Evolutionary conservation across 1,140 invertebrate genomes (phyloP).

Genomic region (Meloidogyne hapla): DNA sequence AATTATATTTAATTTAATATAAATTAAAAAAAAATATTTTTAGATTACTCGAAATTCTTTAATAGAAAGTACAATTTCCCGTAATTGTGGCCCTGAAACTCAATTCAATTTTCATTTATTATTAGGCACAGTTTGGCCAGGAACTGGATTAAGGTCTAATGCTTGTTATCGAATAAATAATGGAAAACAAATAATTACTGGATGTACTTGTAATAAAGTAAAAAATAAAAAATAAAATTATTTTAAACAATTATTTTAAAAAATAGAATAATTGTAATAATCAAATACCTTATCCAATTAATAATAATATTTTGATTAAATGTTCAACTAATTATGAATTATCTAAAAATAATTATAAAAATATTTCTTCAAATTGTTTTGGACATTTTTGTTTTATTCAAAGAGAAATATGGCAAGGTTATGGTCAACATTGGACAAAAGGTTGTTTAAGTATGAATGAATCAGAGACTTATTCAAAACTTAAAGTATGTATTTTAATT

Average conservation of each 20-base stretch:
- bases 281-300: conserved; percentile 38
- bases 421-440: conserved; percentile 32
- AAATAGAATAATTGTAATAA: conserved; percentile 39
- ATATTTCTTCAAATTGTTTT: conserved; percentile 27
- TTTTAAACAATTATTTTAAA: not conserved
- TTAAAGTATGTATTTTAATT: conserved; percentile 2
- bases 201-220: conserved; percentile 34
- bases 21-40: conserved; percentile 12
- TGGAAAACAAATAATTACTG: conserved; percentile 20
- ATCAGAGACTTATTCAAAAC: conserved; percentile 2
- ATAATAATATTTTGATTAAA: conserved; percentile 25
- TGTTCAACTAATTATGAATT: conserved; percentile 16
- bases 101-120: conserved; percentile 43
- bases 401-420: conserved; percentile 25
- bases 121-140: conserved; percentile 39
- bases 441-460: conserved; percentile 26
- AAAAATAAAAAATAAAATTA: conserved; percentile 6
- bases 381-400: conserved; percentile 46
- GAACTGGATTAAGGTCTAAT: conserved; percentile 30
- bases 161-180: conserved; percentile 36
- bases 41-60: not conserved
- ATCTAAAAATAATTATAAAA: conserved; percentile 3
- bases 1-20: not conserved
- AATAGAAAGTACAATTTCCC: conserved; percentile 18
- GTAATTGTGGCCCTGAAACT: conserved; percentile 35